Evolutionary conservation across 2,113 vertebrate genomes (phyloP).

Genomic region (Andinoacara biseriatus): DNA sequence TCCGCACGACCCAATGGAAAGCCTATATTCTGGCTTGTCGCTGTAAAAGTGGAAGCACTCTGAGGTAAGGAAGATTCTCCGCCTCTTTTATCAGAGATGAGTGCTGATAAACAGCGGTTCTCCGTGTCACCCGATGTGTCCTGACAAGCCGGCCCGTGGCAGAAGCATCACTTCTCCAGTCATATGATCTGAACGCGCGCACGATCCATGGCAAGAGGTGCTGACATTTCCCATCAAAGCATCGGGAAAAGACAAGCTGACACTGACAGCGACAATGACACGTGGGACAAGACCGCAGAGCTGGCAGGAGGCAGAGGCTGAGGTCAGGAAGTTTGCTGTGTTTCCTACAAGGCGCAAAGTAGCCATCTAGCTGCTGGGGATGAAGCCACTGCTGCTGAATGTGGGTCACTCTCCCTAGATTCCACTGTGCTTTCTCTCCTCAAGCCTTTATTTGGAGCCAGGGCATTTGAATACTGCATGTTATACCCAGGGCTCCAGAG

Average conservation of each 20-base stretch:
- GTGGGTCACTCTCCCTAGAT: slow-evolving; percentile 63
- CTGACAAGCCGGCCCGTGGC: slow-evolving; percentile 34
- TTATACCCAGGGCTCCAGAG: slow-evolving; percentile 32
- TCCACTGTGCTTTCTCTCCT: slow-evolving; percentile 14
- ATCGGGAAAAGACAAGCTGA: slow-evolving; percentile 11
- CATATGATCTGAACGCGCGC: slow-evolving; percentile 27
- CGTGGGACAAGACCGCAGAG: slow-evolving; percentile 14
- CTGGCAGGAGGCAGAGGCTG: slow-evolving; percentile 49
- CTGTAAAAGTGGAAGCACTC: slow-evolving; percentile 2
- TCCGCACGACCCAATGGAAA: background rate
- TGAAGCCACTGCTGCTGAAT: slow-evolving; percentile 44
- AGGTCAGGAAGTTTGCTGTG: slow-evolving; percentile 41
- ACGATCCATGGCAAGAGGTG: slow-evolving; percentile 7
- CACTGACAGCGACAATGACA: slow-evolving; percentile 28
- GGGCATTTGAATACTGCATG: slow-evolving; percentile 59
- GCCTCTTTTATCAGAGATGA: slow-evolving; percentile 29
- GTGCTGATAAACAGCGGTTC: slow-evolving; percentile 40
- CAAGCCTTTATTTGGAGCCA: slow-evolving; percentile 38
- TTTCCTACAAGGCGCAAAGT: slow-evolving; percentile 20
- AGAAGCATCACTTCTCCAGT: slow-evolving; percentile 26
- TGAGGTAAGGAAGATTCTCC: background rate
- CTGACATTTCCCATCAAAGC: slow-evolving; percentile 57
- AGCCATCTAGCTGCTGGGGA: slow-evolving; percentile 34
- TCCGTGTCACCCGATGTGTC: slow-evolving; percentile 30
- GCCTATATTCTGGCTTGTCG: background rate